These are phyloP conservation scores for Drosophila pseudotalamancana DNA, from an alignment of 2,888 invertebrate species.

Conservation along the genomic window DNA sequence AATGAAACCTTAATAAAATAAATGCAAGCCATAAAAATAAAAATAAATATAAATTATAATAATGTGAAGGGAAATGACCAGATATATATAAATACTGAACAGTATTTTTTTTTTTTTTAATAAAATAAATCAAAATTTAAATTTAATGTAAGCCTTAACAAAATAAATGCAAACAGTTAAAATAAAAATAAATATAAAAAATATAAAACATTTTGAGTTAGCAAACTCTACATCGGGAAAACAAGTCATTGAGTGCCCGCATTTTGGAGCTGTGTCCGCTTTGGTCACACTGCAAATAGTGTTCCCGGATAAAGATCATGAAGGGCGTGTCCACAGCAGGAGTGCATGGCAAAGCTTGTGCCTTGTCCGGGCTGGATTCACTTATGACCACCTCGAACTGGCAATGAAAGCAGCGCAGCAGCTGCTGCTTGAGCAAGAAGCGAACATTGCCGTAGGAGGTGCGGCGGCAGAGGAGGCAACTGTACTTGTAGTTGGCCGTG, in stretches of 20 bases:
- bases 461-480: slow-evolving; percentile 36
- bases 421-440: neutral
- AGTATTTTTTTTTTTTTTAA: too few relatives aligned
- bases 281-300: slow-evolving; percentile 14
- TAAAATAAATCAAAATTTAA: too few relatives aligned
- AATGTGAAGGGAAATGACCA: too few relatives aligned
- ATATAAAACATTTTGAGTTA: too few relatives aligned
- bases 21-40: too few relatives aligned
- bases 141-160: too few relatives aligned
- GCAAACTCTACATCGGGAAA: too few relatives aligned
- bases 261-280: slow-evolving; percentile 26
- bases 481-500: slow-evolving; percentile 25
- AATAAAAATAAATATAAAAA: neutral
- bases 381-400: neutral
- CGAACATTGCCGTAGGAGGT: slow-evolving; percentile 17
- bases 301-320: slow-evolving; percentile 16
- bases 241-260: slow-evolving; percentile 18
- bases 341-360: neutral
- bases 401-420: slow-evolving; percentile 6
- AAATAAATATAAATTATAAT: too few relatives aligned
- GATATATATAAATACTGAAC: too few relatives aligned
- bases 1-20: too few relatives aligned
- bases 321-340: slow-evolving; percentile 18
- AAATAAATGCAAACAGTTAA: too few relatives aligned
- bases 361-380: neutral